phyloP scores from a whole-genome alignment of 2,797 vertebrate species.

The Myotis daubentonii region DNA sequence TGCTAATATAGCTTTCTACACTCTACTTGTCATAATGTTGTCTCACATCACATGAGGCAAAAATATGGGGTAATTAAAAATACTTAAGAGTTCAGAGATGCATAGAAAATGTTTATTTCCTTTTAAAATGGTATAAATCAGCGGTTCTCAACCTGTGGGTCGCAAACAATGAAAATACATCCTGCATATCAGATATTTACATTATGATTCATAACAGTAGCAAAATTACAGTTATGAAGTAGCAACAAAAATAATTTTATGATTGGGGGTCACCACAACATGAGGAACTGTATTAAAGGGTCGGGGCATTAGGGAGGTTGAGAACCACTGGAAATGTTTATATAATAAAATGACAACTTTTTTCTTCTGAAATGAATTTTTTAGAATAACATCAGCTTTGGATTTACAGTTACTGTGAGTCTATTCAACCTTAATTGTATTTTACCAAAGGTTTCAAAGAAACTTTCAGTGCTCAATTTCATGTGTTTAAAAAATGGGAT shows the following conservation, averaged over 20 bases:
- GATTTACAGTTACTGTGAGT: not conserved
- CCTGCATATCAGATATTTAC: no score
- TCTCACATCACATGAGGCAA: not conserved
- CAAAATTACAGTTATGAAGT: no score
- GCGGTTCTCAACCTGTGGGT: no score
- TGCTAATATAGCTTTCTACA: not conserved
- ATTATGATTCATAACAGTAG: no score
- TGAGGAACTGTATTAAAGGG: no score
- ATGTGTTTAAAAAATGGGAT: not conserved
- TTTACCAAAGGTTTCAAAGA: slow-evolving; percentile 28
- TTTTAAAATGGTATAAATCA: not conserved
- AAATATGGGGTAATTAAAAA: slow-evolving; percentile 1
- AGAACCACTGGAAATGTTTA: not conserved
- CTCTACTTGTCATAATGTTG: not conserved
- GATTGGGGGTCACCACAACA: no score
- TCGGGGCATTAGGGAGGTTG: no score
- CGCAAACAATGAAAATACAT: no score
- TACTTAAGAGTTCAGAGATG: not conserved
- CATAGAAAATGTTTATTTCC: not conserved
- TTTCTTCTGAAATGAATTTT: not conserved
- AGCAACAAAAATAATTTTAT: no score
- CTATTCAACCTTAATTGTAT: not conserved
- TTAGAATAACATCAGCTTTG: not conserved
- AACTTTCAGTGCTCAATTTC: slow-evolving; percentile 52
- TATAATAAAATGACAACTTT: not conserved